Percentiles rank a stretch among this genome's conserved stretches.
Conservation (phyloP, 2,113 vertebrate species). For the Paracanthobrama guichenoti region DNA sequence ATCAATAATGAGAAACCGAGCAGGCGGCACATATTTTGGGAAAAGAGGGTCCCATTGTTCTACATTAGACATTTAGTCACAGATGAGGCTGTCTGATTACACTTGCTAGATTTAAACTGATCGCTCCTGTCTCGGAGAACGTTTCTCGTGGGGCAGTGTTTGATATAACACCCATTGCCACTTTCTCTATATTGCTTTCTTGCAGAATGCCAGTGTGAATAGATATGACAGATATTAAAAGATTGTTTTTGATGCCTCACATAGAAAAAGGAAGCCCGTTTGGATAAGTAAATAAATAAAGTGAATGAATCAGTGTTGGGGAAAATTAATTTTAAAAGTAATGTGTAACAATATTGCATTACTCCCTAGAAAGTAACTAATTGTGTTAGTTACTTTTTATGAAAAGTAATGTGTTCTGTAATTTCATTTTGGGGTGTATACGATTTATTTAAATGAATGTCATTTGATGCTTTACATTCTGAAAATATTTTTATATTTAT, state of each 20-base stretch:
- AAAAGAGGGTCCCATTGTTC: constrained; percentile 16
- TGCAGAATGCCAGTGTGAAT: neutral
- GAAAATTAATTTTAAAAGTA: too few relatives aligned
- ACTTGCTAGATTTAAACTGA: constrained; percentile 10
- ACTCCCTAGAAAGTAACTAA: too few relatives aligned
- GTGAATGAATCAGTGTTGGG: too few relatives aligned
- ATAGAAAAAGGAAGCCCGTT: neutral
- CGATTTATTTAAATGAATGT: too few relatives aligned
- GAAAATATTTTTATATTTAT: too few relatives aligned
- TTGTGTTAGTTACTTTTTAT: too few relatives aligned
- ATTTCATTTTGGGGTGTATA: too few relatives aligned
- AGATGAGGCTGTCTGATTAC: constrained; percentile 28
- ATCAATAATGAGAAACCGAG: constrained; percentile 16
- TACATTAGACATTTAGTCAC: constrained; percentile 41
- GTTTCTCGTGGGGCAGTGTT: constrained; percentile 5
- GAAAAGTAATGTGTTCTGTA: too few relatives aligned
- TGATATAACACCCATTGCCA: constrained; percentile 13
- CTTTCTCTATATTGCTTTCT: constrained; percentile 10
- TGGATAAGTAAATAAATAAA: neutral
- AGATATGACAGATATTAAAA: neutral
- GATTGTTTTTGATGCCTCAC: neutral
- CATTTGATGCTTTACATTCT: too few relatives aligned
- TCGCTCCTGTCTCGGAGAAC: constrained; percentile 12
- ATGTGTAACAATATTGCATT: too few relatives aligned
- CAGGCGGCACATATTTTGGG: constrained; percentile 22